A percentile compares a stretch with the other conserved stretches of the same genome.
Conservation (phyloP, 2,888 invertebrate genomes). For the Trichopoda pennipes region DNA sequence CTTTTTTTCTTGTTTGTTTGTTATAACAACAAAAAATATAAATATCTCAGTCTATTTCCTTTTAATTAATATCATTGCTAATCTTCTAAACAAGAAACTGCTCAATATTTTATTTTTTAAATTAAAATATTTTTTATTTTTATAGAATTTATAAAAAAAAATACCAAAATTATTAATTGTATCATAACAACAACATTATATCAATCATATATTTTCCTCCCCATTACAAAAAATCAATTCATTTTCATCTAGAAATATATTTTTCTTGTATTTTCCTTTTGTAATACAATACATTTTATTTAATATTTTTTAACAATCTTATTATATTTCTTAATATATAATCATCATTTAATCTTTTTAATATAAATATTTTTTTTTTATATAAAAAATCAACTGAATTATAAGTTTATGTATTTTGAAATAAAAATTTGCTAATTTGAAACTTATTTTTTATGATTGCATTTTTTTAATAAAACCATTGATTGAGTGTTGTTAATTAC, state of each 20-base stretch:
- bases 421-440: slow-evolving; percentile 51
- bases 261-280: slow-evolving; percentile 60
- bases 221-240: slow-evolving; percentile 17
- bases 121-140: slow-evolving; percentile 6
- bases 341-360: slow-evolving; percentile 64
- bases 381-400: slow-evolving; percentile 50
- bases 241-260: slow-evolving; percentile 42
- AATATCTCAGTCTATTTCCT: slow-evolving; percentile 24
- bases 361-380: slow-evolving; percentile 55
- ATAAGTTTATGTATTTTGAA: slow-evolving; percentile 48
- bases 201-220: slow-evolving; percentile 20
- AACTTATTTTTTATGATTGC: slow-evolving; percentile 35
- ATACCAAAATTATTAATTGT: slow-evolving; percentile 43
- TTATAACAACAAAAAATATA: slow-evolving; percentile 24
- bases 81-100: slow-evolving; percentile 22
- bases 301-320: slow-evolving; percentile 56
- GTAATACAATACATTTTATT: slow-evolving; percentile 58
- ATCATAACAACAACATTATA: slow-evolving; percentile 42
- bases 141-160: slow-evolving; percentile 30
- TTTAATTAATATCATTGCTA: neutral
- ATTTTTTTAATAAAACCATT: slow-evolving; percentile 25
- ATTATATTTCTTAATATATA: slow-evolving; percentile 66
- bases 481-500: slow-evolving; percentile 58
- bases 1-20: no score
- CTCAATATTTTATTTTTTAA: slow-evolving; percentile 38